Conservation (phyloP, 2,888 invertebrate species). For the Tholera decimalis region DNA sequence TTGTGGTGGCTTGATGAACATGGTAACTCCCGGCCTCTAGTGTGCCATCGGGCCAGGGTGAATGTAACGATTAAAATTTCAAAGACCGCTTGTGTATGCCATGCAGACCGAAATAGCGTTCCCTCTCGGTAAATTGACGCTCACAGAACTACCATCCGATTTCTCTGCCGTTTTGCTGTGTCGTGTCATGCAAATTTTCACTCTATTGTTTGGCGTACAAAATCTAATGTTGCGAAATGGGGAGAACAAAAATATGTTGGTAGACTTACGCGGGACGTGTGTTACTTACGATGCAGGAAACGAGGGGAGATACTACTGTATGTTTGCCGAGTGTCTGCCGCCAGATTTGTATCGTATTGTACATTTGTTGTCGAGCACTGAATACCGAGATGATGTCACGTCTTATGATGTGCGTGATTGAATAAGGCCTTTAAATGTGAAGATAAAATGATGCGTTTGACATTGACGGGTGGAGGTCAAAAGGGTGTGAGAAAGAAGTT, state of each 20-base stretch:
- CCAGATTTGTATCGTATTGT: conserved; percentile 84
- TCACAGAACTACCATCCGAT: conserved; percentile 75
- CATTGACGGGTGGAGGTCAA: conserved; percentile 60
- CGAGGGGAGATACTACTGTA: conserved; percentile 85
- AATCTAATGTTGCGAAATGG: conserved; percentile 57
- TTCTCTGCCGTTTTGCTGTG: conserved; percentile 62
- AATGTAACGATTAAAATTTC: conserved; percentile 91
- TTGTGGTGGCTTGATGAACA: conserved; percentile 74
- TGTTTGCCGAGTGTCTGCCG: conserved; percentile 80
- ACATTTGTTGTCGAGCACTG: conserved; percentile 76
- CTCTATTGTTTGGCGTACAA: conserved; percentile 72
- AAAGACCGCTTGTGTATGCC: conserved; percentile 87
- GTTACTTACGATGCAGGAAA: conserved; percentile 87
- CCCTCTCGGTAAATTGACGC: conserved; percentile 84
- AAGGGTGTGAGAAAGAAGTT: conserved; percentile 22
- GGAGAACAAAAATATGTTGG: conserved; percentile 70
- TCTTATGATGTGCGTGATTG: conserved; percentile 76
- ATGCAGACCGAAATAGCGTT: conserved; percentile 87
- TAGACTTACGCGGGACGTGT: conserved; percentile 80
- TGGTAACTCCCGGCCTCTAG: conserved; percentile 79
- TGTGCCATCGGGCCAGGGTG: conserved; percentile 87
- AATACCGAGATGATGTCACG: conserved; percentile 77
- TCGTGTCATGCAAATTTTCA: conserved; percentile 75
- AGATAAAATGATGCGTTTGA: conserved; percentile 58
- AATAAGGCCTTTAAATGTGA: conserved; percentile 69